Evolutionary conservation across 2,888 invertebrate species (phyloP), one percentile per base, ranked within the genome.

Genomic region (Orchesella flavescens): DNA sequence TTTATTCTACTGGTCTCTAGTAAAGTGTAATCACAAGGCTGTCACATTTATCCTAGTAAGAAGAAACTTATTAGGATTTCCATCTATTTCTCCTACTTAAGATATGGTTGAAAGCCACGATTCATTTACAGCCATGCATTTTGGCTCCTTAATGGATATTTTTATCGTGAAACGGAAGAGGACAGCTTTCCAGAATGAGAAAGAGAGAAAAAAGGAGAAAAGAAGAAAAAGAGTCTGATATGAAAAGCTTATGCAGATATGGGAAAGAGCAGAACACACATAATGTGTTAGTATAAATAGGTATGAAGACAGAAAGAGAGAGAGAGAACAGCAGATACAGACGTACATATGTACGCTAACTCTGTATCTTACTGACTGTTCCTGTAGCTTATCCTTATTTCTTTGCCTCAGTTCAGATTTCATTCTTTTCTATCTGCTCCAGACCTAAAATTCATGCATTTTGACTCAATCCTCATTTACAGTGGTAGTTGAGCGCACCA

Each of bases 1-100:
- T 75, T 74, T 74, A 81, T 81, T 81, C 75, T 24, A 59, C 57
- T 75, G 69, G 73, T 80, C 61, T 23, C 53, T 34, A 61, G 66
- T 55, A 74, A 66, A 81, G 74, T 75, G 81, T 81, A 81, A 81
- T 81, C 81, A 81, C 69, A 66, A 59, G 81, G 69, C 81, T 81
- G 81, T 81, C 81, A 81, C 81, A 81, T 81, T 81, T 81, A 81
- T 81, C 81, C 81, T 81, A 68, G 74, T 81, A 81, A 81, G 81
- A 81, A 81, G 69, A 81, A 81, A 81, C 81, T 81, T 80, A 80
- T 80, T 80, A 75, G 81, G 81, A 81, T 81, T 81, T 81, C 71
- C 68, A 81, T 81, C 81, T 81, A 75, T 81, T 79, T 66, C 68
- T 74, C 65, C 68, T 74, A 24, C 49, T 43, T 77, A 15, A 80